phyloP scores from a whole-genome alignment of 2,797 vertebrate species.

The Mycteria americana region DNA sequence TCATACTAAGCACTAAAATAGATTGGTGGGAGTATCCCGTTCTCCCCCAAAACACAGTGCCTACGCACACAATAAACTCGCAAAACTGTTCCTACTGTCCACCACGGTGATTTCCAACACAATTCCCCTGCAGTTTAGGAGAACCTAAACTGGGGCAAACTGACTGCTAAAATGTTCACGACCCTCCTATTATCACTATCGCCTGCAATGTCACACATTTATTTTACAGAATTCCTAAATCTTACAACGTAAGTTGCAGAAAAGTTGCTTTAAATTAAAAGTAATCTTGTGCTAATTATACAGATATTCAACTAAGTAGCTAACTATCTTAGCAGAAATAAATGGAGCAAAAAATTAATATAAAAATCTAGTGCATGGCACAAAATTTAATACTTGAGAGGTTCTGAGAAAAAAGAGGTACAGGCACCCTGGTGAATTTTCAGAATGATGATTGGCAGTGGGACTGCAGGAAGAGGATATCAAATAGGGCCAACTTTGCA shows the following conservation, averaged over 20 bases:
- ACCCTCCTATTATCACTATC: fast-evolving
- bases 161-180: fast-evolving
- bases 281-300: neutral
- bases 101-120: fast-evolving
- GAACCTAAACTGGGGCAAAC: neutral
- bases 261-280: too few species aligned
- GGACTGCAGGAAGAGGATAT: neutral
- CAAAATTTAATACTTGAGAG: neutral
- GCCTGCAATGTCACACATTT: neutral
- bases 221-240: too few species aligned
- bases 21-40: fast-evolving
- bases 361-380: neutral
- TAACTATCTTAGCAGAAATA: neutral
- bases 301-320: neutral
- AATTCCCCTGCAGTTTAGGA: neutral
- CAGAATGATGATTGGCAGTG: neutral
- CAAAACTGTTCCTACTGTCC: neutral
- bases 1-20: too few species aligned
- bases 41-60: neutral
- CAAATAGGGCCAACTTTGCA: neutral
- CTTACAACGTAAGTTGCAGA: fast-evolving
- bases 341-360: neutral
- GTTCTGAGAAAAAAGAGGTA: neutral
- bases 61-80: fast-evolving
- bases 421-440: neutral